Base-by-base conservation (phyloP, 2,113 vertebrate species). In the Myiagra hebetior region DNA sequence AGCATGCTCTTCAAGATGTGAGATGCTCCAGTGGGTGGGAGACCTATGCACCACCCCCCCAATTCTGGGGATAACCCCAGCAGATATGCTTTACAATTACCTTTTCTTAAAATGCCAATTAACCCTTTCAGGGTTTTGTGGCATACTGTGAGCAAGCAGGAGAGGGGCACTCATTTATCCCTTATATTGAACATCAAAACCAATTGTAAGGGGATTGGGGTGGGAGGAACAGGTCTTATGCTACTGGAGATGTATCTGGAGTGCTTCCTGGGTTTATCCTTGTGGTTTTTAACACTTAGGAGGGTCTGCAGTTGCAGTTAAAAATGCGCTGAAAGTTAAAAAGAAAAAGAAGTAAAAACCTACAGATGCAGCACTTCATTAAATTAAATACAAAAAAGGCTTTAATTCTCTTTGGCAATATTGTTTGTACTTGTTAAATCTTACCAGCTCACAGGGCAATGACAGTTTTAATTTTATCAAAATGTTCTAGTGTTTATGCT, bases 1-100 rank as follows among this genome's bases (percentile, higher is more conserved):
- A 78, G 87, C 60, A n/a, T 65, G 93, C 98, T 98, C 98, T 97
- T 98, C 93, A 98, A 97, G 98, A 98, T 97, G 97, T 97, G 87
- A 98, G 97, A 87, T 96, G 93, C 87, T 98, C 79, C 97, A 85
- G 97, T 98, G 96, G 98, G 98, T 96, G 98, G 98, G 96, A 98
- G 97, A 97, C 98, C 97, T 97, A n/a, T 94, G 62, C 64, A 77
- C 91, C 96, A 96, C 95, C 97, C 96, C 96, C 96, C 97, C 97
- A 97, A 94, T 97, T 98, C 97, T 96, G 92, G 87, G 64, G 92
- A 95, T 98, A 98, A 97, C 97, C 96, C 80, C 93, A 97, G 94
- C 31, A 69, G 94, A 97, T 97, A 94, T 12, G 95, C 97, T 97
- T 96, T 95, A 95, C 98, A 98, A 98, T 98, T 97, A 98, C 97